Base-by-base conservation (phyloP, 2,113 vertebrate species). In the Indri indri region DNA sequence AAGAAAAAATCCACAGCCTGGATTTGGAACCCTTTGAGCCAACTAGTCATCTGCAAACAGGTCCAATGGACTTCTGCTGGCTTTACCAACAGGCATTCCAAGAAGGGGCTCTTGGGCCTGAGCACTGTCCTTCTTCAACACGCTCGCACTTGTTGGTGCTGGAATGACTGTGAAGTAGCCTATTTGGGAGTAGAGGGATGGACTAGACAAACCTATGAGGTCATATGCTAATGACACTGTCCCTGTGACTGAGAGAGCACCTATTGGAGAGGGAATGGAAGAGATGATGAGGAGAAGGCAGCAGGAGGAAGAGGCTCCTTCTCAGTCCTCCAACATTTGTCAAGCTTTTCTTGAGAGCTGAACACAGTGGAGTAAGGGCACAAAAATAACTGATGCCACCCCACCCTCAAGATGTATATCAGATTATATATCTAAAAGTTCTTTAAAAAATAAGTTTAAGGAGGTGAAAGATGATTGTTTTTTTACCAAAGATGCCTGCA, bases 1-100 rank as follows among this genome's bases (percentile, higher is more conserved):
- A 95, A 94, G 66, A 59, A 87, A 90, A 96, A 91, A 85, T 73
- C 70, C 61, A 54, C n/a, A 66, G 40, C 90, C 42, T 73, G 63
- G 71, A 66, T 92, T 81, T 85, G 45, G 65, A 88, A 68, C 73
- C 65, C 22, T 93, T 90, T 50, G 88, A 88, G 76, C 30, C 73
- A 74, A 42, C 86, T 17, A 71, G 70, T 76, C 71, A 92, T 66
- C 40, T 65, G 30, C 40, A 92, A 74, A 87, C 90, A 90, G 54
- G 47, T 90, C 88, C 71, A 81, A 84, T 61, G 81, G 80, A 22
- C 13, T 88, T 89, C 68, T 59, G 1, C 30, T 84, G 93, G 40
- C 42, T 96, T 90, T 85, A 86, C 66, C 84, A 73, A 52, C 66
- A 74, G 76, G 40, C 70, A 45, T 71, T 89, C 79, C 61, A 81